Evolutionary conservation across 2,113 vertebrate genomes (phyloP).

Genomic region (Lepidothrix coronata): DNA sequence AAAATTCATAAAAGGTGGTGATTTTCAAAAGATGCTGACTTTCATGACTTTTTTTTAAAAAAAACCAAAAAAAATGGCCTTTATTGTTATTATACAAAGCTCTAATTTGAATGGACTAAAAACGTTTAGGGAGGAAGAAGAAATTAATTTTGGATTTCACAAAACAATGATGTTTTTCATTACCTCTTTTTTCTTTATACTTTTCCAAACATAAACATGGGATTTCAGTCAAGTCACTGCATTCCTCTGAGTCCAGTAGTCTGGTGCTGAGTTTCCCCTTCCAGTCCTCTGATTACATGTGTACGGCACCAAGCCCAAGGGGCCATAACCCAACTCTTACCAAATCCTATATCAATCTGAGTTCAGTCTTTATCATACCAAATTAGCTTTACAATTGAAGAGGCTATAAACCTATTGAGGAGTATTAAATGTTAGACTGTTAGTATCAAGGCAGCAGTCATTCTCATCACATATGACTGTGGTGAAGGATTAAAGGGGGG

Average conservation of each 20-base stretch:
- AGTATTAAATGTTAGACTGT: neutral
- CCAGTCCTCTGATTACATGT: neutral
- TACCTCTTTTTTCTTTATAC: neutral
- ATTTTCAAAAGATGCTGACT: neutral
- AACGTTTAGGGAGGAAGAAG: neutral
- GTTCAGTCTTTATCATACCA: neutral
- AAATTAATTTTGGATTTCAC: neutral
- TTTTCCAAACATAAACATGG: neutral
- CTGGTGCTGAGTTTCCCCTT: neutral
- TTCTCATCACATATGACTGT: neutral
- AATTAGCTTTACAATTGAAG: neutral
- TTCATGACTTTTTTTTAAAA: neutral
- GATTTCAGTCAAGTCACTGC: neutral
- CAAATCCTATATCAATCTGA: neutral
- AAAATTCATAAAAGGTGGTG: neutral
- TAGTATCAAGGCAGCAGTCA: neutral
- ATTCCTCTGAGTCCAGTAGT: neutral
- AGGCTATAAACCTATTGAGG: neutral
- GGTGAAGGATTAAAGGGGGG: too few relatives aligned
- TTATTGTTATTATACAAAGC: neutral
- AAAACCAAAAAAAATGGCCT: neutral
- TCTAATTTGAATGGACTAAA: neutral
- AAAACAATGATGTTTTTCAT: neutral
- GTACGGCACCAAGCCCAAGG: neutral
- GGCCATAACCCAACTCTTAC: neutral